These are phyloP conservation scores for Hirundo rustica DNA, from an alignment of 2,797 vertebrate genomes.

Conservation along the genomic window DNA sequence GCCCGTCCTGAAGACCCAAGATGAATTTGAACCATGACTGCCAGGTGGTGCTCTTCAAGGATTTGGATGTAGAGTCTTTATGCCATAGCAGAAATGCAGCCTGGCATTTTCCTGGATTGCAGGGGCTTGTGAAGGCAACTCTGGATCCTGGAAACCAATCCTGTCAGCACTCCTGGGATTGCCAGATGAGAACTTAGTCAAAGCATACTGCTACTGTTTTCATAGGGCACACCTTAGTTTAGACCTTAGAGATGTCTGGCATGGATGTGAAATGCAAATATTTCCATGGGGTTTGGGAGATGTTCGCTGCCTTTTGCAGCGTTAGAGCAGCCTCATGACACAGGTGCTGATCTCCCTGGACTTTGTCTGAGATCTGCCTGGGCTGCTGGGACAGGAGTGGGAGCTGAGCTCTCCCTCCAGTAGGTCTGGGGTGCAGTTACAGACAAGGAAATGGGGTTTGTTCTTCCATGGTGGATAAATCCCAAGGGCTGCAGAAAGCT, in stretches of 20 bases:
- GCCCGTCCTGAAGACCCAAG: background rate
- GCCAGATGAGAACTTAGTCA: background rate
- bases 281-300: background rate
- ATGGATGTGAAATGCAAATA: background rate
- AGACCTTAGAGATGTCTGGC: background rate
- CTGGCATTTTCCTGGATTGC: background rate
- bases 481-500: background rate
- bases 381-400: background rate
- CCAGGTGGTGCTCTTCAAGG: background rate
- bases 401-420: background rate
- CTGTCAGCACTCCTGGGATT: background rate
- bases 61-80: background rate
- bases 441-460: background rate
- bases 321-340: background rate
- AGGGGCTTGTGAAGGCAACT: background rate
- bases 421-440: background rate
- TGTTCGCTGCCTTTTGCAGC: background rate
- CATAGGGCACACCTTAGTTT: background rate
- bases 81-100: background rate
- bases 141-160: background rate
- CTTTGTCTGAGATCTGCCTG: background rate
- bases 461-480: background rate
- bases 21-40: background rate
- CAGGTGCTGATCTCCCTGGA: background rate
- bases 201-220: rapidly evolving